Evolutionary conservation across 2,113 vertebrate species (phyloP).

Genomic region (Leucosticte australis): DNA sequence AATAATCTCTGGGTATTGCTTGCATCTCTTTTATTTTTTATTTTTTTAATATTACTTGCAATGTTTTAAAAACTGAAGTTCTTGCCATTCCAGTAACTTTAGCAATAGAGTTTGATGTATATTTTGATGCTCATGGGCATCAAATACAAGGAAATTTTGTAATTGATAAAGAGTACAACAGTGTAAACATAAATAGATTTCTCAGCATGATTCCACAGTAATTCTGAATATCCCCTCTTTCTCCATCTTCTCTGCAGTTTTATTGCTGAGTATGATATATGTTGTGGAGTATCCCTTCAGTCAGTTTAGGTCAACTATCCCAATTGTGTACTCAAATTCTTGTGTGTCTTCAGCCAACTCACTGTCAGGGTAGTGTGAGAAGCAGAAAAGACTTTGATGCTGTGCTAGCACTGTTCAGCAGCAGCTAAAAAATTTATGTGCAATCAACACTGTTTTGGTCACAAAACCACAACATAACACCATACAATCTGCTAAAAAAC

Average conservation of each 20-base stretch:
- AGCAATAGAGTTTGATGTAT: not conserved
- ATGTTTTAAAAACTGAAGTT: not conserved
- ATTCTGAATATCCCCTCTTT: accelerated
- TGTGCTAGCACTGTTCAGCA: not conserved
- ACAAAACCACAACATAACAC: not conserved
- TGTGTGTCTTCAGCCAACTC: not conserved
- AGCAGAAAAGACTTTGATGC: not conserved
- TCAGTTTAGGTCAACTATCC: not conserved
- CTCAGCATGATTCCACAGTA: not conserved
- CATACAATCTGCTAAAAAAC: not conserved
- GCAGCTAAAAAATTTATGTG: not conserved
- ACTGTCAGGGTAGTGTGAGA: not conserved
- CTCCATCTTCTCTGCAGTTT: not conserved
- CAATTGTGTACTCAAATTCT: not conserved
- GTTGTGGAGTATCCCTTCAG: not conserved
- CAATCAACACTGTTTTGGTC: not conserved
- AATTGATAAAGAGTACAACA: not conserved
- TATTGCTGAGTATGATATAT: not conserved
- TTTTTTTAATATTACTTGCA: not conserved
- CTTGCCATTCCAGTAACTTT: not conserved
- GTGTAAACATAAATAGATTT: not conserved
- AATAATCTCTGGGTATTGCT: not conserved
- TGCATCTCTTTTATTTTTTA: not conserved
- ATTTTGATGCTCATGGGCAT: not conserved
- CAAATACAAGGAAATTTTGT: not conserved